Evolutionary conservation across 2,113 vertebrate species (phyloP), one percentile per base, ranked within the genome.

Genomic region (Myotis lucifugus): DNA sequence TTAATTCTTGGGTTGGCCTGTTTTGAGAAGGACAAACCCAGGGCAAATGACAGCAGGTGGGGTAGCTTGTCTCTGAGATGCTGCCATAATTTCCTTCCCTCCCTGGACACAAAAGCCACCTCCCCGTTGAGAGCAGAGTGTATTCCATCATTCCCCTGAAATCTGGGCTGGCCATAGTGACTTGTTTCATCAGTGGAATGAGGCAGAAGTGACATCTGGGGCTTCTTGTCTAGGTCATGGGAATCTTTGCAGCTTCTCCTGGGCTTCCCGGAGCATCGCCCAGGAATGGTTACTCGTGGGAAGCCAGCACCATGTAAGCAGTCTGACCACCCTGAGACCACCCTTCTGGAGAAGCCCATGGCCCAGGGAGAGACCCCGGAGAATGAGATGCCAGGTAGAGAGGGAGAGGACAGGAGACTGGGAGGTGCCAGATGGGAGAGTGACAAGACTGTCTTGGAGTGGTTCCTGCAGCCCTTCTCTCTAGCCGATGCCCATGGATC

Each of bases 351-450:
- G 67, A 52, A 34, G 67, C 29, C 17, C 48, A 52, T 2, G 9
- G 25, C 40, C 6, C 37, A 23, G 23, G 10, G 76, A 54, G 14
- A 37, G 40, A 12, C 9, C 25, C 40, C 8, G 32, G 23, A 64
- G 4, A 18, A 76, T 27, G 27, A 46, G 23, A 61, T 34, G 7
- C 25, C 27, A 40, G 9, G 21, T 2, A 54, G 56, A 18, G n/a
- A 56, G 3, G 23, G 40, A 50, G 17, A 25, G 15, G 27, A 42
- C 32, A 23, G 74, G 27, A 34, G 76, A 14, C 32, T 7, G 9
- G 0, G 15, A 86, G 27, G 32, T 7, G 12, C 25, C 32, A 40
- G 32, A 29, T 0, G 0, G n/a, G 8, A 25, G 13, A 85, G 3
- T 48, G 15, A 17, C 46, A 5, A 66, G 13, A 37, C 21, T 29